phyloP scores from a whole-genome alignment of 2,797 vertebrate species.

The Ataeniobius toweri region DNA sequence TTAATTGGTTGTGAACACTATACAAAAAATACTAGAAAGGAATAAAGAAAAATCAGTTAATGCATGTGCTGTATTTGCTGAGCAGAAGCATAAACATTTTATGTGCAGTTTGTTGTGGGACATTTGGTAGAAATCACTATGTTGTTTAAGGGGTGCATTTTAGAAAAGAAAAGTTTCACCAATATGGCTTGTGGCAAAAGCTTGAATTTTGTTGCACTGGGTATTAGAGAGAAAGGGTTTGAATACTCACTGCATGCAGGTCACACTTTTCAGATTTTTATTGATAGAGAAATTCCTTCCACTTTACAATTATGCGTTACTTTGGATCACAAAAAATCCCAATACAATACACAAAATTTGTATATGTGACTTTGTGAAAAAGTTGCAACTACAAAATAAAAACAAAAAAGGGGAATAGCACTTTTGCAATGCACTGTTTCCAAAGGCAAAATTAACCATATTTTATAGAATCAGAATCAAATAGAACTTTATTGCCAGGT shows the following conservation, averaged over 20 bases:
- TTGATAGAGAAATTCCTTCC: neutral
- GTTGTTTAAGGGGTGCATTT: neutral
- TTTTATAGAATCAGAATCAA: neutral
- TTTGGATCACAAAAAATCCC: neutral
- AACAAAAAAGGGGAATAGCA: neutral
- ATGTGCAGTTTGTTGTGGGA: conserved; percentile 1
- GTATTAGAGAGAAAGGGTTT: neutral
- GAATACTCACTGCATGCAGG: neutral
- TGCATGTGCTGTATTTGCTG: neutral
- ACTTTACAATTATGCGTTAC: neutral
- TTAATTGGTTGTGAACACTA: conserved; percentile 82
- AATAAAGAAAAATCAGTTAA: conserved; percentile 51
- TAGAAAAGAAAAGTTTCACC: neutral
- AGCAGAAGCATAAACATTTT: conserved; percentile 11
- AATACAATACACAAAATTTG: neutral
- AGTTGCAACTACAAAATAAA: neutral
- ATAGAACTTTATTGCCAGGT: neutral
- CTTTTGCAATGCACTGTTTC: neutral
- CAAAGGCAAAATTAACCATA: neutral
- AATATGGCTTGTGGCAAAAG: neutral
- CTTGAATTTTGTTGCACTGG: neutral
- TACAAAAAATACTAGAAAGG: conserved; percentile 67
- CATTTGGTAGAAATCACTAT: neutral
- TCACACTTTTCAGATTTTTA: neutral
- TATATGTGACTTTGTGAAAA: neutral